These are phyloP conservation scores for Limnephilus rhombicus DNA, from an alignment of 2,888 invertebrate genomes.

Conservation along the genomic window DNA sequence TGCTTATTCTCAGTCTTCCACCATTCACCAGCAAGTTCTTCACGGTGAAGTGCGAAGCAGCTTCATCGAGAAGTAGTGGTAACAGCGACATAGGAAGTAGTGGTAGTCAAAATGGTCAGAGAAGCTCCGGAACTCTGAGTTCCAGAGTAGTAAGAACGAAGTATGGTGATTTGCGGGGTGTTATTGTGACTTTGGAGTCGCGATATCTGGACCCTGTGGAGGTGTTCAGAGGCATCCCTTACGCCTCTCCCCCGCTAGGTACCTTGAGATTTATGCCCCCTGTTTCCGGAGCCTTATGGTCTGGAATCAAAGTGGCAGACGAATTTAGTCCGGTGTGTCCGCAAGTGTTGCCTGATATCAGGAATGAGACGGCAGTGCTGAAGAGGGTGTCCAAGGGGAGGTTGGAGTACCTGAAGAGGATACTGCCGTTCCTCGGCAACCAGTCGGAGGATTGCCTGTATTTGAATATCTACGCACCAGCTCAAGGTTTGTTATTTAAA, in stretches of 20 bases:
- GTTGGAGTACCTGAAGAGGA: constrained; percentile 90
- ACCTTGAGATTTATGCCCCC: constrained; percentile 97
- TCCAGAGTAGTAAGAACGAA: constrained; percentile 92
- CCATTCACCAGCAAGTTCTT: constrained; percentile 73
- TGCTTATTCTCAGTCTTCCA: constrained; percentile 76
- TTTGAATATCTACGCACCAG: constrained; percentile 97
- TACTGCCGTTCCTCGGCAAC: constrained; percentile 91
- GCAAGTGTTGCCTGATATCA: constrained; percentile 91
- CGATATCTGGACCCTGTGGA: constrained; percentile 93
- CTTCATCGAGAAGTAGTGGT: constrained; percentile 72
- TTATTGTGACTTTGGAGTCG: constrained; percentile 89
- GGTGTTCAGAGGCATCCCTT: constrained; percentile 95
- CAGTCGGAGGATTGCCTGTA: constrained; percentile 98
- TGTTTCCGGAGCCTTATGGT: constrained; percentile 94
- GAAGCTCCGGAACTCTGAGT: constrained; percentile 78
- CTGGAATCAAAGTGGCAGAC: constrained; percentile 92
- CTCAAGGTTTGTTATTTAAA: constrained; percentile 83
- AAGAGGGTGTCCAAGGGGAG: constrained; percentile 93
- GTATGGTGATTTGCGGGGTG: constrained; percentile 91
- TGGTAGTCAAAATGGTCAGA: constrained; percentile 72
- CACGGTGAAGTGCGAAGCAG: constrained; percentile 73
- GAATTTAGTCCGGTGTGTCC: constrained; percentile 95
- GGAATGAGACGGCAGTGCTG: constrained; percentile 89
- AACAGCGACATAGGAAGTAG: constrained; percentile 71
- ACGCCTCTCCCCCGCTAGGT: constrained; percentile 94